Evolutionary conservation across 2,113 vertebrate genomes (phyloP).

Genomic region (Dromas ardeola): DNA sequence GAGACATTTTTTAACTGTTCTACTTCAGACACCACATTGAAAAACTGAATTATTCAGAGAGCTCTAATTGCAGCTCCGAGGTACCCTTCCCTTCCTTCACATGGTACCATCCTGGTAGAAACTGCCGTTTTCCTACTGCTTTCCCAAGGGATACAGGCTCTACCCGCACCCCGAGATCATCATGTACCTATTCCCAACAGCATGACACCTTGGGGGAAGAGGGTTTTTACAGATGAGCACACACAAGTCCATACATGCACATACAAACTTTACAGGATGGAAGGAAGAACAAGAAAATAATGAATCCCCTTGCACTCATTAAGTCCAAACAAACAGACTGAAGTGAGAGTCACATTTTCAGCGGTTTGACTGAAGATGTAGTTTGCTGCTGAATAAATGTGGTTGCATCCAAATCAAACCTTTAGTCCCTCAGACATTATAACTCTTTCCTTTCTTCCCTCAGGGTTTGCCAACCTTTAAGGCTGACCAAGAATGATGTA

Average conservation of each 20-base stretch:
- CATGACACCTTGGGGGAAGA: background rate
- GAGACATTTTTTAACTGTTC: constrained; percentile 6
- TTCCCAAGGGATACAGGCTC: background rate
- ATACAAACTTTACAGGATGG: background rate
- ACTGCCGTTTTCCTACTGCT: background rate
- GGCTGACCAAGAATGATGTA: constrained; percentile 62
- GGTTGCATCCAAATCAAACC: constrained; percentile 53
- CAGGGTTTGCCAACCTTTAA: constrained; percentile 56
- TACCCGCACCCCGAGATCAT: background rate
- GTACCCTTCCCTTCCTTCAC: background rate
- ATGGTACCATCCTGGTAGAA: background rate
- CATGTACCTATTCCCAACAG: background rate
- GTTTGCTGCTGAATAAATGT: constrained; percentile 58
- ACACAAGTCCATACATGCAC: accelerated
- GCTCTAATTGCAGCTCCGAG: background rate
- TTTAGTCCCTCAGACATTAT: constrained; percentile 27
- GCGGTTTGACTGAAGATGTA: constrained; percentile 59
- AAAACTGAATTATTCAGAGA: background rate
- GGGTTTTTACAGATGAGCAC: accelerated
- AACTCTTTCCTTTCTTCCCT: constrained; percentile 23
- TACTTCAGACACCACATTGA: background rate
- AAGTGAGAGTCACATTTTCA: constrained; percentile 26
- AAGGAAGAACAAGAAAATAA: constrained; percentile 11
- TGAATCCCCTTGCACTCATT: constrained; percentile 36
- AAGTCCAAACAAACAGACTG: constrained; percentile 52